Evolutionary conservation across 2,888 invertebrate genomes (phyloP).

Genomic region (Noctua janthe): DNA sequence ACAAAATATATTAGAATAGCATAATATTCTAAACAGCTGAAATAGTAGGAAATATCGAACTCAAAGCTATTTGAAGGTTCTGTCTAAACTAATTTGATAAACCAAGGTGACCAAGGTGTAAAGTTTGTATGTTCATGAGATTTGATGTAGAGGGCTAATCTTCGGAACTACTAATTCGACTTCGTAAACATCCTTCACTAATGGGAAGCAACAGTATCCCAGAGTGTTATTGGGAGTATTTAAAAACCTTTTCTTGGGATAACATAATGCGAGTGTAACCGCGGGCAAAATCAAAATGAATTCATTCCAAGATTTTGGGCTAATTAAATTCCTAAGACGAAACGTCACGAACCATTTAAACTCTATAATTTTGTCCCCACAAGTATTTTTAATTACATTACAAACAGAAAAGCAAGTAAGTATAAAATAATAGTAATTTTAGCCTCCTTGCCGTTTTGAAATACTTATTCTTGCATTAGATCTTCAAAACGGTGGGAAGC

Average conservation of each 20-base stretch:
- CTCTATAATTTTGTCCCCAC: not conserved
- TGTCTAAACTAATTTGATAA: not conserved
- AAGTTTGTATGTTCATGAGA: not conserved
- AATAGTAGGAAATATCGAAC: not conserved
- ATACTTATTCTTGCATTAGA: conserved; percentile 45
- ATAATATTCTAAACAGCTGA: not conserved
- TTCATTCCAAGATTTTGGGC: not conserved
- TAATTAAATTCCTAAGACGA: not conserved
- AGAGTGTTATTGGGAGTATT: not conserved
- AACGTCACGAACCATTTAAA: not conserved
- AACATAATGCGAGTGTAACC: not conserved
- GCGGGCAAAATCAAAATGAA: no score
- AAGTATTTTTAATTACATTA: conserved; percentile 4
- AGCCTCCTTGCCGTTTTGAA: conserved; percentile 23
- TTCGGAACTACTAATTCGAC: not conserved
- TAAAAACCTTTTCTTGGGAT: not conserved
- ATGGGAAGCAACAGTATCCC: not conserved
- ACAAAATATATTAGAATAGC: not conserved
- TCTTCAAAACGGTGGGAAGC: conserved; percentile 48
- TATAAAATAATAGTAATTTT: conserved; percentile 11
- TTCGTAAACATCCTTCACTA: not conserved
- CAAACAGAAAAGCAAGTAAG: conserved; percentile 19
- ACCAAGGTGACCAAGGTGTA: not conserved
- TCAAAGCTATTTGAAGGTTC: not conserved
- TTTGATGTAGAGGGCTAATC: not conserved